Evolutionary conservation across 2,888 invertebrate species (phyloP), one percentile per base, ranked within the genome.

Genomic region (Scaptomyza cyrtandrae): DNA sequence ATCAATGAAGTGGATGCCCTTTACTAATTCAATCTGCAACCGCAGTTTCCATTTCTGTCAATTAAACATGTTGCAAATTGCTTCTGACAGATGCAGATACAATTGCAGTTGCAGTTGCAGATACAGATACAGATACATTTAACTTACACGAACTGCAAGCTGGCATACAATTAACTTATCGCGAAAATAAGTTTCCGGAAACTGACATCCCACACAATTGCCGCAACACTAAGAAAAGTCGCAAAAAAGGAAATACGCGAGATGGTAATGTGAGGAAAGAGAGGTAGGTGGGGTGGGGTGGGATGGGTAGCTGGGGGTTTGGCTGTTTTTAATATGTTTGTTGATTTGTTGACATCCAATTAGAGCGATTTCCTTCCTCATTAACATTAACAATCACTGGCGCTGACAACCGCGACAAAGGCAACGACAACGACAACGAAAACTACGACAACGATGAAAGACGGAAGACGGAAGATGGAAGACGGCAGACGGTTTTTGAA

Each of bases 291-390:
- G 35, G 43, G 39, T 45, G 49, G 39, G 35, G 29, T 16, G 24
- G 33, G 31, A 11, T 46, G 14, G 41, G 5, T 11, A 10, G 11
- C 2, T 19, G 19, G 19, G 41, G 41, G 16, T 1, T 6, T 33
- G 44, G 46, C 37, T 49, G 71, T 63, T 65, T 41, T 75, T 86
- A 85, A 84, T 85, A 84, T 80, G 87, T 85, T 88, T 86, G 88
- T 78, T 88, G 86, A 86, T 85, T 88, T 86, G 88, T 88, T 88
- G 88, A 86, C 88, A 86, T 84, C 86, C 86, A 86, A 86, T 86
- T 86, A 88, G 71, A 84, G 84, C 80, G 84, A 83, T 81, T 86
- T 86, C 86, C 86, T 86, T 88, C 86, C 86, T 86, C 84, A 86
- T 88, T 87, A 87, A 85, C 84, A 86, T 88, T 87, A 87, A 85